Evolutionary conservation across 1,140 invertebrate genomes (phyloP).

Genomic region (Globodera rostochiensis): DNA sequence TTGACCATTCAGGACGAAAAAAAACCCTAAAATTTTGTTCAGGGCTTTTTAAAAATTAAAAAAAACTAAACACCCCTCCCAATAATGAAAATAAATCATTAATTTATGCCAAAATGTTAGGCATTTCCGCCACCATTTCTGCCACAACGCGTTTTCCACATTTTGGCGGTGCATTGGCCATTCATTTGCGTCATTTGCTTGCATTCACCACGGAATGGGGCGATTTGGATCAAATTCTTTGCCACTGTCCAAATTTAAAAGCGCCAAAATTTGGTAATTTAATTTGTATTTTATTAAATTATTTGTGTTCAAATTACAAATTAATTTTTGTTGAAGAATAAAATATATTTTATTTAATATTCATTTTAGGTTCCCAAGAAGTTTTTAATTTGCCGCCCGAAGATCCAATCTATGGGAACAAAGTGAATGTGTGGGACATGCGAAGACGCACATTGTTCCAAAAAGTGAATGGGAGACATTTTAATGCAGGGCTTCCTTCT

Average conservation of each 20-base stretch:
- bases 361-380: neutral
- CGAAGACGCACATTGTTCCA: slow-evolving; percentile 34
- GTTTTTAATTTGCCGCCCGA: neutral
- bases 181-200: slow-evolving; percentile 84
- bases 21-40: neutral
- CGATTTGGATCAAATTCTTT: slow-evolving; percentile 70
- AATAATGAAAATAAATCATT: too few relatives aligned
- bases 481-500: neutral
- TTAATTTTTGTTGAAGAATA: too few relatives aligned
- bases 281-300: neutral
- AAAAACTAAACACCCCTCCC: too few relatives aligned
- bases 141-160: slow-evolving; percentile 12
- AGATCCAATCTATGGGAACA: slow-evolving; percentile 39
- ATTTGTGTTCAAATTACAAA: neutral
- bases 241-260: slow-evolving; percentile 14
- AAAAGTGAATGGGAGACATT: slow-evolving; percentile 18
- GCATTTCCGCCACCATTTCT: neutral
- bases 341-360: neutral
- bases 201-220: slow-evolving; percentile 91
- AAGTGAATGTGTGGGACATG: slow-evolving; percentile 53
- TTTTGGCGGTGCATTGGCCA: slow-evolving; percentile 76
- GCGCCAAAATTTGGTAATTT: slow-evolving; percentile 11
- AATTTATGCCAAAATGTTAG: neutral
- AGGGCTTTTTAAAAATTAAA: too few relatives aligned
- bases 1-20: neutral